These are phyloP conservation scores for Linnaemya tessellans DNA, from an alignment of 2,888 invertebrate genomes.

Conservation along the genomic window DNA sequence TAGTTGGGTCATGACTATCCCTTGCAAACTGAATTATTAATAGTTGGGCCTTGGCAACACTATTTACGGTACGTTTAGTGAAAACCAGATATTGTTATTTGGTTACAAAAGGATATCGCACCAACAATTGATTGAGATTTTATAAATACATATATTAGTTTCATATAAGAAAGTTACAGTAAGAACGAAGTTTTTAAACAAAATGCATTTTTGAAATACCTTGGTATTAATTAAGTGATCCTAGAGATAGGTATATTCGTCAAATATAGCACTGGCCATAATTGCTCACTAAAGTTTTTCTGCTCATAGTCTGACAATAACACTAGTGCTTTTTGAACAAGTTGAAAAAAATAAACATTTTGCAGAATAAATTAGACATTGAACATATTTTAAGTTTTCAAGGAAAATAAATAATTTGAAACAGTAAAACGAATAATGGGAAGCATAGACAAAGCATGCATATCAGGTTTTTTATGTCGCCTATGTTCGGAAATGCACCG, in stretches of 20 bases:
- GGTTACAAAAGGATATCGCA: neutral
- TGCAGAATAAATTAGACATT: neutral
- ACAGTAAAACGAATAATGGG: conserved; percentile 86
- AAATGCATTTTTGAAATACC: neutral
- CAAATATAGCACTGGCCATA: no score
- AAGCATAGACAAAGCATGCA: conserved; percentile 90
- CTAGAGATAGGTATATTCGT: neutral
- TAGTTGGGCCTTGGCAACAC: no score
- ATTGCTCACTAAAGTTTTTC: neutral
- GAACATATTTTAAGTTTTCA: neutral
- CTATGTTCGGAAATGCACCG: conserved; percentile 94
- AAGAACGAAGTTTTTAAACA: neutral
- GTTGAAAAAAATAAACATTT: conserved; percentile 6
- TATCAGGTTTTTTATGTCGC: conserved; percentile 93
- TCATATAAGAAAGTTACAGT: neutral
- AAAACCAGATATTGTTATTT: neutral
- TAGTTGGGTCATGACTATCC: no score
- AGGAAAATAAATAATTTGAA: neutral
- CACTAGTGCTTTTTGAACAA: neutral
- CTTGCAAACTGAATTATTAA: no score
- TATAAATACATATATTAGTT: neutral
- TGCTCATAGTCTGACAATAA: conserved; percentile 40
- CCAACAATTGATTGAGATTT: conserved; percentile 12
- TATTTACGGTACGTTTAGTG: neutral
- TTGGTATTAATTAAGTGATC: neutral